Conservation (phyloP, 2,113 vertebrate species). For the Cercopithecus mona region DNA sequence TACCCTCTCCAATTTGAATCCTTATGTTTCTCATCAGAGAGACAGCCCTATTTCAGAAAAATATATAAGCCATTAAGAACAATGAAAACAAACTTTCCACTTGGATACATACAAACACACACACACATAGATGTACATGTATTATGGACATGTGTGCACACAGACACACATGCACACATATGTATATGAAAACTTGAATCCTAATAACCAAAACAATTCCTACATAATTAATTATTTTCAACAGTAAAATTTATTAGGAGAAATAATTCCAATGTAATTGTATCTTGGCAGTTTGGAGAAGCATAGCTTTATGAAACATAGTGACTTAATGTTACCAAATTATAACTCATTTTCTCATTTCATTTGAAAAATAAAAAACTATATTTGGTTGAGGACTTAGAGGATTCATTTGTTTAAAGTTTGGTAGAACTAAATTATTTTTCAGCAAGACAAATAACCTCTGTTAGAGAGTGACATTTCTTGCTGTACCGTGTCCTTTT, state of each 20-base stretch:
- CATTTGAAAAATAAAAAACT: not conserved
- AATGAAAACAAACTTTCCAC: not conserved
- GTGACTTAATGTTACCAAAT: not conserved
- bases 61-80: not conserved
- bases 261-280: not conserved
- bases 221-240: not conserved
- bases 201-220: not conserved
- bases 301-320: not conserved
- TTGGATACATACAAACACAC: not conserved
- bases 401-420: not conserved
- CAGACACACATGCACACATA: too few relatives aligned
- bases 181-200: not conserved
- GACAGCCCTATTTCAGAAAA: not conserved
- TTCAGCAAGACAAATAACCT: conserved; percentile 30
- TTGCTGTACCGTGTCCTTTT: not conserved
- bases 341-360: not conserved
- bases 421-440: not conserved
- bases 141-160: too few relatives aligned
- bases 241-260: not conserved
- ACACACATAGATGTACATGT: not conserved
- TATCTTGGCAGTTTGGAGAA: not conserved
- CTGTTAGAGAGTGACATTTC: not conserved
- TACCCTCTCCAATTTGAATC: not conserved
- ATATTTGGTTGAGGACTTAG: not conserved
- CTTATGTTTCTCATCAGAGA: not conserved